These are phyloP conservation scores for Struthio camelus DNA, from an alignment of 2,113 vertebrate species.

Conservation along the genomic window DNA sequence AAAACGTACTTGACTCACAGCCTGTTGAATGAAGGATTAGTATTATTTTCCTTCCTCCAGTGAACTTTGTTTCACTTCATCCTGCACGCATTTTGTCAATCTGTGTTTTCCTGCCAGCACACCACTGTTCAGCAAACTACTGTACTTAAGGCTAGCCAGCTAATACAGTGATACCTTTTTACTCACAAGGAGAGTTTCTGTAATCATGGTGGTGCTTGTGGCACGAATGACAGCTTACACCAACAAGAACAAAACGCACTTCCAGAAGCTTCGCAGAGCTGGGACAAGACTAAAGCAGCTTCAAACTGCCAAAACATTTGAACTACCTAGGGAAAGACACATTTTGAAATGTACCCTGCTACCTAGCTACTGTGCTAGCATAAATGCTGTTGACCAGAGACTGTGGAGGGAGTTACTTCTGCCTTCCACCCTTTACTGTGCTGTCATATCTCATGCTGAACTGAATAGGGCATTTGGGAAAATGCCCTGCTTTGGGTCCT, in stretches of 20 bases:
- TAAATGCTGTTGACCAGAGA: slow-evolving; percentile 56
- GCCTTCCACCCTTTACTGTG: not conserved
- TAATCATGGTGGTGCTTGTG: slow-evolving; percentile 51
- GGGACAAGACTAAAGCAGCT: slow-evolving; percentile 53
- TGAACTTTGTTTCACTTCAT: slow-evolving; percentile 78
- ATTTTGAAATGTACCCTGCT: slow-evolving; percentile 51
- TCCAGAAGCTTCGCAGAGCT: slow-evolving; percentile 68
- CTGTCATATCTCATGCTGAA: not conserved
- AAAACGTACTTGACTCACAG: slow-evolving; percentile 65
- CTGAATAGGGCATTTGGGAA: not conserved
- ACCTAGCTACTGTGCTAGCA: slow-evolving; percentile 42
- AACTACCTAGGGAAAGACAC: slow-evolving; percentile 54
- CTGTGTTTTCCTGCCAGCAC: slow-evolving; percentile 74
- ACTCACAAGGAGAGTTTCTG: slow-evolving; percentile 59
- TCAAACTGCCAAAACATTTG: slow-evolving; percentile 57
- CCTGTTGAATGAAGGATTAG: slow-evolving; percentile 79
- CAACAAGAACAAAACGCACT: slow-evolving; percentile 68
- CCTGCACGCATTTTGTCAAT: slow-evolving; percentile 68
- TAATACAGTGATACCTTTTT: slow-evolving; percentile 69
- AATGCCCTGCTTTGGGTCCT: not conserved
- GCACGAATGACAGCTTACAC: slow-evolving; percentile 70
- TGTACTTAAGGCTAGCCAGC: slow-evolving; percentile 62
- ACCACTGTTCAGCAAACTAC: slow-evolving; percentile 68
- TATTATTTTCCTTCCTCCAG: slow-evolving; percentile 78
- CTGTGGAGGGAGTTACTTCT: not conserved